Conservation (phyloP, 2,888 invertebrate genomes). For the Scaptomyza polygonia region DNA sequence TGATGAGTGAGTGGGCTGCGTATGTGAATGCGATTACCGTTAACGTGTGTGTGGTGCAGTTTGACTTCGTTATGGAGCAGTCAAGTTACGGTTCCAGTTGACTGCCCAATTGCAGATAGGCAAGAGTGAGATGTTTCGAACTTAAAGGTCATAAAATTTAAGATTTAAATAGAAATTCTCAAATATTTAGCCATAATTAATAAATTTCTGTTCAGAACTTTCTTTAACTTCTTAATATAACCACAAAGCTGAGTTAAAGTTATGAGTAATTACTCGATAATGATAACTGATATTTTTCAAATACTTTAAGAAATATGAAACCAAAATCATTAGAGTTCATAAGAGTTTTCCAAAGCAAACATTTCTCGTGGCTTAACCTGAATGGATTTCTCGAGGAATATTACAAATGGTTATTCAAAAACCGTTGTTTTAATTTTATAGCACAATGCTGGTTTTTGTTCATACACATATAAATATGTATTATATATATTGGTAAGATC, state of each 20-base stretch:
- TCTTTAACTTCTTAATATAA: no score
- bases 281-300: no score
- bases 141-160: neutral
- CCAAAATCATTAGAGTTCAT: no score
- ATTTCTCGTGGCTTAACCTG: neutral
- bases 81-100: conserved; percentile 25
- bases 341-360: neutral
- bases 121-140: neutral
- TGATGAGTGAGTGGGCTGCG: conserved; percentile 34
- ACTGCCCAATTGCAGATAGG: conserved; percentile 16
- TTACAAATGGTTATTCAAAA: neutral
- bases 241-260: no score
- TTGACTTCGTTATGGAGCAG: conserved; percentile 16
- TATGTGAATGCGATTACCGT: conserved; percentile 39
- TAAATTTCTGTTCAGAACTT: no score
- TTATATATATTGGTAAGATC: neutral
- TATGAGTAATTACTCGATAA: no score
- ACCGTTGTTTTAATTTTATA: neutral
- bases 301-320: no score
- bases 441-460: neutral
- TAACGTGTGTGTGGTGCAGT: conserved; percentile 5
- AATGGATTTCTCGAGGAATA: neutral
- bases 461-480: no score
- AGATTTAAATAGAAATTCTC: neutral
- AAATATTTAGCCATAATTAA: no score